Conservation (phyloP, 1,140 invertebrate species). For the Eumaeus atala region DNA sequence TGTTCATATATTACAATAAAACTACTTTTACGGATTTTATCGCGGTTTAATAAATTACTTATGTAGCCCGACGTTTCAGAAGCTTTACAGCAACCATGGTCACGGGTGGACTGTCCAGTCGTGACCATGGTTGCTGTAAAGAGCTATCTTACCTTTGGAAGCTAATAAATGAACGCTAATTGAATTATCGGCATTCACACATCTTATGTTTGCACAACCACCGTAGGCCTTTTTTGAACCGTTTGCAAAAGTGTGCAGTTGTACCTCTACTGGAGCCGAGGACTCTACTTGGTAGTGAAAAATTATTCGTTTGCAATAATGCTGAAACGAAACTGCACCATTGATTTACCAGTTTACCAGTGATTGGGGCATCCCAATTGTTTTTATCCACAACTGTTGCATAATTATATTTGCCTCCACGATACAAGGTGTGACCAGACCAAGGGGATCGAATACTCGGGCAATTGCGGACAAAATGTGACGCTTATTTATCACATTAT, state of each 20-base stretch:
- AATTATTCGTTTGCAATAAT: conserved; percentile 7
- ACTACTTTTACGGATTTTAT: no score
- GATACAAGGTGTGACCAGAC: conserved; percentile 31
- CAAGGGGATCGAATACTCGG: conserved; percentile 43
- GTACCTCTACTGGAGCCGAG: background rate
- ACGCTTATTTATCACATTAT: conserved; percentile 21
- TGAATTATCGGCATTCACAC: background rate
- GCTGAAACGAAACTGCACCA: background rate
- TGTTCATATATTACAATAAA: no score
- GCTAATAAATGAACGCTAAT: background rate
- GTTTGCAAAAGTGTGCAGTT: conserved; percentile 10
- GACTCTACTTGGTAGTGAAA: background rate
- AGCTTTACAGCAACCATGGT: no score
- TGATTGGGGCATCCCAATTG: conserved; percentile 37
- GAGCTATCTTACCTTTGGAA: conserved; percentile 6
- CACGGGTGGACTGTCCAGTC: no score
- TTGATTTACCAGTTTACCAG: background rate
- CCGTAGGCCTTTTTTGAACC: conserved; percentile 13
- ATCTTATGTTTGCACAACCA: conserved; percentile 5
- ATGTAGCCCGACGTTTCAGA: no score
- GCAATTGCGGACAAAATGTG: conserved; percentile 25
- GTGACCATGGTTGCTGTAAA: no score
- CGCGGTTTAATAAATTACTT: no score
- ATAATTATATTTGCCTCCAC: conserved; percentile 33
- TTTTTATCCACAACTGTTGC: conserved; percentile 32